Evolutionary conservation across 2,113 vertebrate genomes (phyloP), one percentile per base, ranked within the genome.

Genomic region (Amia ocellicauda): DNA sequence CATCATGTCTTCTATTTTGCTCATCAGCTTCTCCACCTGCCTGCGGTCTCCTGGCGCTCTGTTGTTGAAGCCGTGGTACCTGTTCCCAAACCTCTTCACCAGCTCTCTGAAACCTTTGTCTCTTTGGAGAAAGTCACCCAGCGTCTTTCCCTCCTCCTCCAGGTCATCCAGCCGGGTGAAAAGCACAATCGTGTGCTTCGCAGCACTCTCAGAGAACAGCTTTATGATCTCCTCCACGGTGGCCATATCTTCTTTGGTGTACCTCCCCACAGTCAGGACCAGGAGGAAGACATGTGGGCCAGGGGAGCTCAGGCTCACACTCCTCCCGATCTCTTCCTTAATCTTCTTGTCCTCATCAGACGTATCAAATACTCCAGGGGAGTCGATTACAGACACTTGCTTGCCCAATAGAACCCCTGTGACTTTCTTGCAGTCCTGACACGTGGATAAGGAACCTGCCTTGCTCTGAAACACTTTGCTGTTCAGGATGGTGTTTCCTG

Each of bases 101-200:
- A 68, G 61, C 22, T 27, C 17, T 2, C 17, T 4, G 0, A 70
- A 11, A 57, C 24, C 36, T 27, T 64, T 74, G 19, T 50, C 40
- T 9, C 16, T 22, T 1, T 52, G 19, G 0, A 0, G 13, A 43
- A 49, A 5, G 36, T 67, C 66, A 2, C 60, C 51, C 8, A 1
- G n/a, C 56, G 61, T 9, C n/a, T n/a, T n/a, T n/a, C n/a, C n/a
- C 3, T 51, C 53, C 2, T 2, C 61, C 28, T 54, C 1, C 0
- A 70, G 61, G 52, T 74, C 68, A 42, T 74, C 68, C 26, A 67
- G 58, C 8, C 17, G 28, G 14, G 45, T 68, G 40, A 70, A 70
- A 45, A 74, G 3, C 26, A 63, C 27, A 19, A 64, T 43, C 11
- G 53, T 58, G 24, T 70, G 64, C n/a, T 23, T 29, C 40, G 58